These are phyloP conservation scores for Episyrphus balteatus DNA, from an alignment of 1,140 invertebrate species.

Conservation along the genomic window DNA sequence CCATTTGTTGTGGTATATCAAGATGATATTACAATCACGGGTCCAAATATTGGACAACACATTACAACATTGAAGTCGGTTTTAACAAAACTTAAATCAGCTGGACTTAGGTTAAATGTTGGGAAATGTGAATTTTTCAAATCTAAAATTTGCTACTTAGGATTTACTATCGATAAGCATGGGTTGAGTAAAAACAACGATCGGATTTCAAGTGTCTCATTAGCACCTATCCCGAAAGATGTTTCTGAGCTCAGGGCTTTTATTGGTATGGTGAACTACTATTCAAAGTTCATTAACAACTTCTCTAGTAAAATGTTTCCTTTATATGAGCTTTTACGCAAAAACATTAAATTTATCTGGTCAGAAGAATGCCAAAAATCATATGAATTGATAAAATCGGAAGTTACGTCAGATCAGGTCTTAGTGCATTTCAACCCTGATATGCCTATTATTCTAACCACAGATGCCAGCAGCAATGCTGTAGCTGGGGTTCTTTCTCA, in stretches of 20 bases:
- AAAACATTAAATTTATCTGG: slow-evolving; percentile 18
- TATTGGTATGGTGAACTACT: slow-evolving; percentile 30
- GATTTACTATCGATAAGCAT: slow-evolving; percentile 16
- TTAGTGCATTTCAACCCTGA: slow-evolving; percentile 10
- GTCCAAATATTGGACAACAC: slow-evolving; percentile 15
- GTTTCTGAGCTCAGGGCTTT: slow-evolving; percentile 20
- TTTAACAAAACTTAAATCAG: slow-evolving; percentile 2
- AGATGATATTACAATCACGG: slow-evolving; percentile 33
- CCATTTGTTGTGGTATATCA: slow-evolving; percentile 14
- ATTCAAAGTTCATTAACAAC: slow-evolving; percentile 25
- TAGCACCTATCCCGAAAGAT: slow-evolving; percentile 16
- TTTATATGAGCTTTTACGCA: slow-evolving; percentile 17
- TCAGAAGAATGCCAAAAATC: slow-evolving; percentile 13
- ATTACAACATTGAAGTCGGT: slow-evolving; percentile 5
- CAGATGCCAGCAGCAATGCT: slow-evolving; percentile 9
- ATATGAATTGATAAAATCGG: slow-evolving; percentile 17
- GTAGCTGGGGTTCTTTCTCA: slow-evolving; percentile 10
- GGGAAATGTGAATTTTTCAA: slow-evolving; percentile 22
- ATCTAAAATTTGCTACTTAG: slow-evolving; percentile 20
- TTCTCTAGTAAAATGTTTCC: slow-evolving; percentile 16
- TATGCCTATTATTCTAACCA: slow-evolving; percentile 7
- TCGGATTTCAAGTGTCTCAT: slow-evolving; percentile 14
- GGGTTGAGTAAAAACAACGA: slow-evolving; percentile 14
- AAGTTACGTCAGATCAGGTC: slow-evolving; percentile 14
- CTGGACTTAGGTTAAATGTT: slow-evolving; percentile 16